phyloP scores from a whole-genome alignment of 2,888 invertebrate genomes.

The Thumatha senex region DNA sequence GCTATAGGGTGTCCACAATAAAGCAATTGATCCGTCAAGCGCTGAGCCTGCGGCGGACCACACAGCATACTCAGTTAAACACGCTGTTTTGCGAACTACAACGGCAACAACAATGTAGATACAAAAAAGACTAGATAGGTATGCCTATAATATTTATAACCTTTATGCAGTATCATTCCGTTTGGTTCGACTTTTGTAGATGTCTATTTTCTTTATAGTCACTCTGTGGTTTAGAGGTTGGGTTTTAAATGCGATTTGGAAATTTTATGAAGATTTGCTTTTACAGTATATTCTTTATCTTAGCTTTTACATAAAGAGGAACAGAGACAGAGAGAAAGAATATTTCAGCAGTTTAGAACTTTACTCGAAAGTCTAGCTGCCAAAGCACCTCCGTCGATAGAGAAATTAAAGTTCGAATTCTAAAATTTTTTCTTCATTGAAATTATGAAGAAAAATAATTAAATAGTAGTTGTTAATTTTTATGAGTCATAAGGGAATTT shows the following conservation, averaged over 20 bases:
- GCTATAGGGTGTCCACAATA: constrained; percentile 51
- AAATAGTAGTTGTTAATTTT: no score
- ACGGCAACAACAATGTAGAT: constrained; percentile 33
- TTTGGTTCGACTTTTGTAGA: neutral
- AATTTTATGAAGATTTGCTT: no score
- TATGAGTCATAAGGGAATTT: no score
- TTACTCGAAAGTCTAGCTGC: no score
- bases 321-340: no score
- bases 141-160: constrained; percentile 2
- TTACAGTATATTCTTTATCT: no score
- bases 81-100: constrained; percentile 48
- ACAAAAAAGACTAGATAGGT: constrained; percentile 21
- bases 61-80: constrained; percentile 48
- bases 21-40: constrained; percentile 74
- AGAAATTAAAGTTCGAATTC: no score
- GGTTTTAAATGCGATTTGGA: neutral
- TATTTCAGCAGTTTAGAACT: no score
- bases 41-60: constrained; percentile 58
- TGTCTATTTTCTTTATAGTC: neutral
- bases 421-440: no score
- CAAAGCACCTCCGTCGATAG: no score
- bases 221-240: neutral
- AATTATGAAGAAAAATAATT: no score
- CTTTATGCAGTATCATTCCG: neutral
- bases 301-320: no score